A percentile compares a stretch with the other conserved stretches of the same genome.
Conservation (phyloP, 2,888 invertebrate genomes). For the Chrysina gloriosa region DNA sequence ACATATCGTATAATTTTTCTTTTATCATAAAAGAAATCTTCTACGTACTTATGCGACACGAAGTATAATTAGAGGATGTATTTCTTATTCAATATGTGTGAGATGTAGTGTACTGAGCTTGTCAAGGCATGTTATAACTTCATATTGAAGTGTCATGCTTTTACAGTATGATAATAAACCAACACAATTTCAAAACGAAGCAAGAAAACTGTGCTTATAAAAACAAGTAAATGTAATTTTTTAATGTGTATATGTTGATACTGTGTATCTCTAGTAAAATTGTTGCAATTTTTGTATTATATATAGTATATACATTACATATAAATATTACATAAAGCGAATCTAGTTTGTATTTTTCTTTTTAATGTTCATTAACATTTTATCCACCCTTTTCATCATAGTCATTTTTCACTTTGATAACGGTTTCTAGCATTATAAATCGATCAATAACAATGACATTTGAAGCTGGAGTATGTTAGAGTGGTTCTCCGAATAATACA, state of each 20-base stretch:
- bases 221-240: constrained; percentile 42
- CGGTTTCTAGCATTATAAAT: not conserved
- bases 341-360: constrained; percentile 10
- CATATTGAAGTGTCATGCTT: constrained; percentile 59
- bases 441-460: not conserved
- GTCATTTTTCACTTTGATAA: not conserved
- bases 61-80: constrained; percentile 43
- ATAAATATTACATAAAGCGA: constrained; percentile 22
- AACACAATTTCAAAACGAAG: constrained; percentile 37
- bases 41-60: constrained; percentile 43
- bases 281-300: constrained; percentile 63
- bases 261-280: constrained; percentile 67
- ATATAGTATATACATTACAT: constrained; percentile 40
- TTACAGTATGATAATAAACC: constrained; percentile 33
- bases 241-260: constrained; percentile 61
- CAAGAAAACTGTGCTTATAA: constrained; percentile 25
- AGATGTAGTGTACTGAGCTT: constrained; percentile 37
- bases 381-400: not conserved
- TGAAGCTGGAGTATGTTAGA: not conserved
- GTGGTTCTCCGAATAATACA: constrained; percentile 13
- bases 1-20: constrained; percentile 27
- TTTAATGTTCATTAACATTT: not conserved
- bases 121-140: constrained; percentile 53
- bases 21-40: constrained; percentile 36
- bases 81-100: constrained; percentile 32